These are phyloP conservation scores for Pteropus rufus DNA, from an alignment of 2,797 vertebrate genomes.

Conservation along the genomic window DNA sequence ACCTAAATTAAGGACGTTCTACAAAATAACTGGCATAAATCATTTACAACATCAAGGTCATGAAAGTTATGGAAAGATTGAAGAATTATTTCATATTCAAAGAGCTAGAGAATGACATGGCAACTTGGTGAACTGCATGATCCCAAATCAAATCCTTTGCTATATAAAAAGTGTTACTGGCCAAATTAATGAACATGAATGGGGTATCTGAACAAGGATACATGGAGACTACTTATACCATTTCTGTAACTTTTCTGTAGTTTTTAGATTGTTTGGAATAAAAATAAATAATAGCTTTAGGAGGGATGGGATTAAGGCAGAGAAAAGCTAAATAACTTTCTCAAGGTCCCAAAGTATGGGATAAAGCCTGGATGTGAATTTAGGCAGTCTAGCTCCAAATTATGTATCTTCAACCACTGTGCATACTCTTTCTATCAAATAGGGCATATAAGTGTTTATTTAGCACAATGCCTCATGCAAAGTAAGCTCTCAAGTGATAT, in stretches of 20 bases:
- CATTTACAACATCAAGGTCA: background rate
- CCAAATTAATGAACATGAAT: background rate
- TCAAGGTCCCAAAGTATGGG: background rate
- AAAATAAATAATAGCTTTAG: background rate
- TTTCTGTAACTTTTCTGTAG: background rate
- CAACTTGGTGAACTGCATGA: background rate
- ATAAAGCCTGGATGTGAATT: background rate
- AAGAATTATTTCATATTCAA: background rate
- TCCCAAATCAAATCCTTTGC: background rate
- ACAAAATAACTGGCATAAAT: background rate
- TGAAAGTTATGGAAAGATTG: background rate
- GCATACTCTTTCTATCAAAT: background rate
- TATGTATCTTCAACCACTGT: background rate
- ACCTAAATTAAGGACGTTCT: background rate
- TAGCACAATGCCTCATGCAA: background rate
- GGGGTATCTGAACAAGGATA: background rate
- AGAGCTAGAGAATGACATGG: background rate
- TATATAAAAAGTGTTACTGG: background rate
- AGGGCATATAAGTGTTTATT: background rate
- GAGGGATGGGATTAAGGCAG: background rate
- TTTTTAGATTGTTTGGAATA: background rate
- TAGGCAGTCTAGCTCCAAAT: background rate
- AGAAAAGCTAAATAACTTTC: background rate
- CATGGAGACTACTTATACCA: background rate
- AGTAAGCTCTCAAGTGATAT: background rate